A percentile compares a stretch with the other conserved stretches of the same genome.
Evolutionary conservation across 2,888 invertebrate species (phyloP).

Genomic region (Ectropis crepuscularia): DNA sequence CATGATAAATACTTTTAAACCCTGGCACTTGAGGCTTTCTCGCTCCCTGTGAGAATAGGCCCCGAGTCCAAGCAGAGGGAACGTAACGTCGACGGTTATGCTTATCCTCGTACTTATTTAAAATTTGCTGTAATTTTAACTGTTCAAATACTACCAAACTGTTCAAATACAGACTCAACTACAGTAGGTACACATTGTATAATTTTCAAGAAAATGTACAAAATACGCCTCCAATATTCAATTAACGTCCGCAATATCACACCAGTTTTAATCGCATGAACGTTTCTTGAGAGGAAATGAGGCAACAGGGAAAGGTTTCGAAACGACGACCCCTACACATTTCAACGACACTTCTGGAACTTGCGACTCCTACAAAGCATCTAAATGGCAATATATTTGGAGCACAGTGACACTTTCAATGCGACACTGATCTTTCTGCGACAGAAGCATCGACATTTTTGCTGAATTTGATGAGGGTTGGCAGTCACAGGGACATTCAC

Average conservation of each 20-base stretch:
- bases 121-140: no score
- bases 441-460: slow-evolving; percentile 22
- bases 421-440: slow-evolving; percentile 22
- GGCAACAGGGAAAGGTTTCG: not conserved
- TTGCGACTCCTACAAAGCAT: slow-evolving; percentile 15
- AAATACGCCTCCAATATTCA: slow-evolving; percentile 2
- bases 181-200: not conserved
- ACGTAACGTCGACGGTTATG: no score
- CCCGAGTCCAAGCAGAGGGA: no score
- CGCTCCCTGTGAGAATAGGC: no score
- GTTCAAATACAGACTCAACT: no score
- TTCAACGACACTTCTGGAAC: slow-evolving; percentile 2
- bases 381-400: slow-evolving; percentile 18
- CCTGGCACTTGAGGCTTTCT: no score
- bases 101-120: no score
- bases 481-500: slow-evolving; percentile 16
- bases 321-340: not conserved
- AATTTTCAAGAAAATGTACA: slow-evolving; percentile 5
- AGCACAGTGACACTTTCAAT: slow-evolving; percentile 8
- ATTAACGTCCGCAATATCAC: slow-evolving; percentile 6
- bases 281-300: slow-evolving; percentile 14
- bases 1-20: no score
- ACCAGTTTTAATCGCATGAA: slow-evolving; percentile 8
- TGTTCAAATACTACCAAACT: not conserved
- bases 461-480: slow-evolving; percentile 25